phyloP scores from a whole-genome alignment of 2,888 invertebrate species.

The Clitarchus hookeri region DNA sequence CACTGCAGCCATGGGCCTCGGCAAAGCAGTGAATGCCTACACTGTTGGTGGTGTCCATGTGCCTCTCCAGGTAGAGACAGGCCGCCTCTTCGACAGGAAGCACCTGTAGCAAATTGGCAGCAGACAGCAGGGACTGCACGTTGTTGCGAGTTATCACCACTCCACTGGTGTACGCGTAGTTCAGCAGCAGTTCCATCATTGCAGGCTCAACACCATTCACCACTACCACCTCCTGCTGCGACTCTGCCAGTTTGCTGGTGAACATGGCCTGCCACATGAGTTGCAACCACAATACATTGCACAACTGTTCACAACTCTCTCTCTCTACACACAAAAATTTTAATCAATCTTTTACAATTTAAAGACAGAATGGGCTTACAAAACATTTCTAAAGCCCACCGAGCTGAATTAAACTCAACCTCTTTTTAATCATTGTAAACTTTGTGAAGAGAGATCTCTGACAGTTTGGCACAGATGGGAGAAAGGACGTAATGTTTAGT shows the following conservation, averaged over 20 bases:
- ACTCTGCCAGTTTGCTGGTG: conserved; percentile 54
- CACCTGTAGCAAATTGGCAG: conserved; percentile 55
- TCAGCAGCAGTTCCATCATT: conserved; percentile 53
- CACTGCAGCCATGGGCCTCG: conserved; percentile 56
- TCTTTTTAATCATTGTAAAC: no score
- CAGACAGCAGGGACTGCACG: conserved; percentile 55
- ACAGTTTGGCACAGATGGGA: no score
- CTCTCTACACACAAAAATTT: no score
- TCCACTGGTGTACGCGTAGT: conserved; percentile 55
- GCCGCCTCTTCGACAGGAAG: conserved; percentile 55
- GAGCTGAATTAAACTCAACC: no score
- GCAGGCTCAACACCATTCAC: conserved; percentile 54
- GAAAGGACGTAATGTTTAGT: no score
- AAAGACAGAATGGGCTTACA: no score
- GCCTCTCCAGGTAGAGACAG: conserved; percentile 53
- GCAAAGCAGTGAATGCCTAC: conserved; percentile 59
- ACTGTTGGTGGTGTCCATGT: conserved; percentile 57
- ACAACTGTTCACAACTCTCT: no score
- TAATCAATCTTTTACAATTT: no score
- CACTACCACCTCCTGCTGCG: conserved; percentile 53
- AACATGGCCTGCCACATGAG: conserved; percentile 52
- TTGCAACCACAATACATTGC: background rate
- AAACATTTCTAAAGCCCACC: no score
- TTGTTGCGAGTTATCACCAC: conserved; percentile 53
- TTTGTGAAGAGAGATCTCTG: no score